phyloP scores from a whole-genome alignment of 2,888 invertebrate genomes.

The Melieria omissa region DNA sequence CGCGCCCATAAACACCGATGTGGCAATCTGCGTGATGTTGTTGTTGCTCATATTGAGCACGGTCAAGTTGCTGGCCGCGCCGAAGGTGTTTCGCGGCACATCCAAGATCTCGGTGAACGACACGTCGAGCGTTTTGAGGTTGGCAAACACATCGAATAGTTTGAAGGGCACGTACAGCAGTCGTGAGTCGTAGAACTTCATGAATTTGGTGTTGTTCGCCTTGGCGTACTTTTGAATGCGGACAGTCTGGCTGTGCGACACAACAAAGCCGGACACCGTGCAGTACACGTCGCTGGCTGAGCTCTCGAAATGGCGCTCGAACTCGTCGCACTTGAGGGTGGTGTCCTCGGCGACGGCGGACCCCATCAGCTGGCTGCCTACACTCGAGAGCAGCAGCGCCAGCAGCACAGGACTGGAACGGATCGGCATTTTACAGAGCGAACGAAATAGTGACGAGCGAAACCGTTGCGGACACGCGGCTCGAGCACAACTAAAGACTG shows the following conservation, averaged over 20 bases:
- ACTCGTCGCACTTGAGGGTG: conserved; percentile 63
- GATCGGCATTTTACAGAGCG: no score
- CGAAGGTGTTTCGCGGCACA: conserved; percentile 62
- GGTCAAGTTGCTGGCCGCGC: conserved; percentile 59
- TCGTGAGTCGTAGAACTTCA: conserved; percentile 65
- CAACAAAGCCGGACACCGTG: conserved; percentile 62
- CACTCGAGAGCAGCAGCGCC: no score
- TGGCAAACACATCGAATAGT: conserved; percentile 60
- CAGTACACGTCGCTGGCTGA: conserved; percentile 58
- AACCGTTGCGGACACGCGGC: neutral
- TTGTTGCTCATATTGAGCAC: conserved; percentile 62
- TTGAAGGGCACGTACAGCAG: conserved; percentile 63
- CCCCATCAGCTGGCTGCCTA: no score
- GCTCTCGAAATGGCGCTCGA: conserved; percentile 61
- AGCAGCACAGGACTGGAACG: no score
- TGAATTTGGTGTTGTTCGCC: conserved; percentile 61
- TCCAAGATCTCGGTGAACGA: conserved; percentile 63
- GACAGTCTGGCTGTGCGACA: conserved; percentile 63
- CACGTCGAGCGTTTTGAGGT: conserved; percentile 61
- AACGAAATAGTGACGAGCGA: no score
- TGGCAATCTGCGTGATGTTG: conserved; percentile 59
- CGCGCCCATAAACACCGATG: conserved; percentile 64
- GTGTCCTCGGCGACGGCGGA: conserved; percentile 54
- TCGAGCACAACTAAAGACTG: neutral
- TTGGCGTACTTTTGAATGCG: conserved; percentile 57